Percentiles rank a stretch among this genome's conserved stretches.
phyloP scores from a whole-genome alignment of 2,113 vertebrate species.

The Alexandromys fortis region DNA sequence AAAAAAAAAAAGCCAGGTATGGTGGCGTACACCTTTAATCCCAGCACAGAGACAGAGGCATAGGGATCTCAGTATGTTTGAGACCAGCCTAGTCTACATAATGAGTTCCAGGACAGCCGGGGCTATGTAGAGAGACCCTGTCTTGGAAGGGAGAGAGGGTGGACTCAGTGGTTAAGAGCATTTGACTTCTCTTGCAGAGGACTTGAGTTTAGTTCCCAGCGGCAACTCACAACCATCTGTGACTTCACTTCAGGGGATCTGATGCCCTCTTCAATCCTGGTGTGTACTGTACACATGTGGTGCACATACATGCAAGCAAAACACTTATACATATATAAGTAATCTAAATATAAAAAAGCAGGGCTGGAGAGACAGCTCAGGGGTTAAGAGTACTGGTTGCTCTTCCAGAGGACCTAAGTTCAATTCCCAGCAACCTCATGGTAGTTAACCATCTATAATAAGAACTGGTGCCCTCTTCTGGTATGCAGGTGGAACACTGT shows the following conservation, averaged over 20 bases:
- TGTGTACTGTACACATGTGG: background rate
- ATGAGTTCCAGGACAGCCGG: background rate
- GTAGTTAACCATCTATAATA: no score
- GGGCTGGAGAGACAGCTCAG: no score
- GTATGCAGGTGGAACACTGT: no score
- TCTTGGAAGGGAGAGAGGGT: background rate
- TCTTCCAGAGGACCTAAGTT: no score
- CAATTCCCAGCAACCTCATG: no score
- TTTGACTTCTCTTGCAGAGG: background rate
- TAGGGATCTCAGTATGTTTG: background rate
- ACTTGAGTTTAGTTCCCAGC: background rate
- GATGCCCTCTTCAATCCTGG: background rate
- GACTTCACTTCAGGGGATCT: background rate
- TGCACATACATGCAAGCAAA: background rate
- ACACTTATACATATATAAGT: background rate
- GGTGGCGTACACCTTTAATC: background rate
- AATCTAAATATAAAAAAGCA: background rate
- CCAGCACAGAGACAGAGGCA: background rate
- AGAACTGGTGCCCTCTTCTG: no score
- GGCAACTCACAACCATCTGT: background rate
- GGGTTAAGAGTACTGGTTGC: no score
- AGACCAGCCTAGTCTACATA: background rate
- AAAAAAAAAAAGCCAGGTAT: background rate
- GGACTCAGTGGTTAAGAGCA: background rate
- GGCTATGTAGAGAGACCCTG: background rate